Evolutionary conservation across 2,113 vertebrate genomes (phyloP), one percentile per base, ranked within the genome.

Genomic region (Dicaeum eximium): DNA sequence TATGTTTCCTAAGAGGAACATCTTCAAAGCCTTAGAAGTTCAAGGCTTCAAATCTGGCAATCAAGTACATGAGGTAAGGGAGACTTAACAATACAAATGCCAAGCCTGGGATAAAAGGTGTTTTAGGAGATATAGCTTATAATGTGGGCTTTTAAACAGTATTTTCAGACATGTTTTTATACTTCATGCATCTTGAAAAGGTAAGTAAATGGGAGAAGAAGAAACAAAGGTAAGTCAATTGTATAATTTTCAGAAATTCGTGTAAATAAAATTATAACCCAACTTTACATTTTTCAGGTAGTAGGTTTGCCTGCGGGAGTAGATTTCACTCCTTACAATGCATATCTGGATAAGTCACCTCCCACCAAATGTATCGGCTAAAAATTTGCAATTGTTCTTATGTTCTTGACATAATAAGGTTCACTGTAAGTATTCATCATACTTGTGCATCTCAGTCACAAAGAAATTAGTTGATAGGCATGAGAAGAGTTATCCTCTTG

Each of bases 21-120:
- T 67, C 72, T 75, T 70, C 44, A 57, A 79, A 64, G 67, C 7
- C 10, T 47, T 37, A 19, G 22, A 60, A 25, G 4, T 40, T 81
- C 15, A 64, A 74, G 35, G 38, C 13, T 27, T 84, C 31, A 71
- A 10, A 64, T 33, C 15, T 33, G 56, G 6, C 33, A 47, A 33
- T 45, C 21, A 53, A 79, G 5, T 9, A 44, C 0, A 0, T 6
- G 12, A 64, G 9, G 11, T 38, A 61, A 54, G 6, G 15, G 7
- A 87, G 17, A 13, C 10, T 73, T 90, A 19, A 53, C 1, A 15
- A 57, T 40, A 58, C 7, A 11, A 9, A 8, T 30, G 4, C 15
- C 21, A 64, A 51, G 9, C 15, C 42, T 67, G 13, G 9, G 10
- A 20, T 67, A 19, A 64, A 84, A 87, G 5, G 3, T 42, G 5